A percentile compares a stretch with the other conserved stretches of the same genome.
Evolutionary conservation across 2,888 invertebrate species (phyloP).

Genomic region (Cabera pusaria): DNA sequence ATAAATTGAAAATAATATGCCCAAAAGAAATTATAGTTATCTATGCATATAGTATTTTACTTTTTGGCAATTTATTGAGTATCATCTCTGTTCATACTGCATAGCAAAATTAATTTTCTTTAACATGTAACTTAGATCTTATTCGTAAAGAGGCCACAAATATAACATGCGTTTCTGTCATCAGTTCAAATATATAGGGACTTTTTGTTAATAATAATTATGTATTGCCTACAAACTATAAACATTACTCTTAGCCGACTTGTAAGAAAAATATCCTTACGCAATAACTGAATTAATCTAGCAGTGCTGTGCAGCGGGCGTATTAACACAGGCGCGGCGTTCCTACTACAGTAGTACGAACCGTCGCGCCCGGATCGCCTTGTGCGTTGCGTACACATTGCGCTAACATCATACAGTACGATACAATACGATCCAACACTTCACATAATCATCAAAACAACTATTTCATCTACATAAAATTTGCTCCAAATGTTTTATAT

Average conservation of each 20-base stretch:
- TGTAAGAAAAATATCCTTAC: conserved; percentile 82
- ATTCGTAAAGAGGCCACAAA: conserved; percentile 83
- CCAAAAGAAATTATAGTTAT: conserved; percentile 83
- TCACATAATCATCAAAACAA: conserved; percentile 81
- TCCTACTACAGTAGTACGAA: conserved; percentile 23
- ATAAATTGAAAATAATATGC: conserved; percentile 84
- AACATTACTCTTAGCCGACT: conserved; percentile 76
- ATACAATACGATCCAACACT: conserved; percentile 75
- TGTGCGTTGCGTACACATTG: conserved; percentile 82
- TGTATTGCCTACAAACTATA: conserved; percentile 79
- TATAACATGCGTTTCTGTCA: conserved; percentile 82
- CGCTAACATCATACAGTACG: conserved; percentile 70
- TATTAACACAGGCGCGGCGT: conserved; percentile 47
- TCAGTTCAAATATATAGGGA: conserved; percentile 84
- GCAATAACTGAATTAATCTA: conserved; percentile 80
- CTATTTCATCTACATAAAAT: conserved; percentile 83
- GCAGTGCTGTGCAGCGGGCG: conserved; percentile 80
- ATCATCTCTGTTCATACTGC: conserved; percentile 79
- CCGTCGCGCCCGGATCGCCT: conserved; percentile 43
- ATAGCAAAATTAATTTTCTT: conserved; percentile 83
- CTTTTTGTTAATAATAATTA: conserved; percentile 80
- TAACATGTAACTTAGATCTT: conserved; percentile 83
- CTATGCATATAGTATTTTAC: conserved; percentile 82
- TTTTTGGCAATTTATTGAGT: conserved; percentile 85
- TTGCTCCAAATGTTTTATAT: conserved; percentile 83